Evolutionary conservation across 2,113 vertebrate genomes (phyloP), one percentile per base, ranked within the genome.

Genomic region (Delphinapterus leucas): DNA sequence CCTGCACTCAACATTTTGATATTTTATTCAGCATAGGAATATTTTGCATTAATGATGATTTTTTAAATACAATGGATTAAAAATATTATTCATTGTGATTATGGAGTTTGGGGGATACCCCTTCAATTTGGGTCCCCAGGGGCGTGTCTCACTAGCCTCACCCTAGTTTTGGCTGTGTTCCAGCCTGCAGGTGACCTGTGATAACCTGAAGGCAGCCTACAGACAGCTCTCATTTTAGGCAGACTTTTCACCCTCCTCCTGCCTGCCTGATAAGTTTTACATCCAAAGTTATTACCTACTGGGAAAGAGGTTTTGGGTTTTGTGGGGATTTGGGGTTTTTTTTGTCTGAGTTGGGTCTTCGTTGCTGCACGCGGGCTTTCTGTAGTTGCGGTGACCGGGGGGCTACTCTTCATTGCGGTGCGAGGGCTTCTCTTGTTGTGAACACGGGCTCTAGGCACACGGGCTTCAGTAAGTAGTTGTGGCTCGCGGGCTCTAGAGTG

Each of bases 271-370:
- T 49, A 71, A 38, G 14, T 68, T 68, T 90, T 60, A 55, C 12
- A 33, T 44, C 21, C 55, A 38, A 94, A 89, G 41, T 80, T 28
- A 49, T 7, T 63, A 38, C 20, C 47, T 38, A 6, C 65, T 41
- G 26, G 38, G 28, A 76, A 63, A 96, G 65, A 81, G 47, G 28
- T 28, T 58, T 93, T 20, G 6, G 12, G 47, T 36, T 58, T 41
- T 36, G 7, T 17, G 11, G 6, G 3, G 0, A 6, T 7, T n/a
- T 23, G 0, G 25, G 8, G 13, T 49, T 3, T 11, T 63, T 53
- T 53, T 17, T 6, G 49, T 53, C 49, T 53, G 49, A 17, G 49
- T 53, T 53, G 49, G 49, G 49, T 53, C 53, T 53, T 18, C 15
- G 15, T 53, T 53, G 15, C 15, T 53, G 53, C 53, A 53, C 15